These are phyloP conservation scores for Psittacula cyanocephala DNA, from an alignment of 2,113 vertebrate species.

Conservation along the genomic window DNA sequence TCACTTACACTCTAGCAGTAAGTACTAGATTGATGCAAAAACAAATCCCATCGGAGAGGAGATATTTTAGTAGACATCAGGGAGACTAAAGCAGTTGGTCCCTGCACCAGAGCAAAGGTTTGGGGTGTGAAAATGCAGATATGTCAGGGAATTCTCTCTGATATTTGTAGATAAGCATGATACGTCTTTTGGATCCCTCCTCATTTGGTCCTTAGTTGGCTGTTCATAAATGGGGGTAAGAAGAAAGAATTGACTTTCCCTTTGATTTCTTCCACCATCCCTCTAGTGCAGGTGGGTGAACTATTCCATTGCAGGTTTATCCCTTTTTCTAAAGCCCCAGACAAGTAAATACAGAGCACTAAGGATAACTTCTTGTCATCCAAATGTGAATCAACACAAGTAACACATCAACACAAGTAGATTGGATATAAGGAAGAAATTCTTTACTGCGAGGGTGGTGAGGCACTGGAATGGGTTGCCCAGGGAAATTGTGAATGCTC, in stretches of 20 bases:
- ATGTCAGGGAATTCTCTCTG: background rate
- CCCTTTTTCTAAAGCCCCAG: background rate
- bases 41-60: background rate
- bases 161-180: background rate
- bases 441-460: too few relatives aligned
- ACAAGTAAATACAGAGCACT: background rate
- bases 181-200: background rate
- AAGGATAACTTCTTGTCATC: background rate
- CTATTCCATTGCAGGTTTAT: background rate
- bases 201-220: background rate
- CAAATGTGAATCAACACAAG: background rate
- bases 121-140: background rate
- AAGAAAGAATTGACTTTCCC: background rate
- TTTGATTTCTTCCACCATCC: background rate
- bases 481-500: too few relatives aligned
- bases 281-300: background rate
- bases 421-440: too few relatives aligned
- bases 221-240: background rate
- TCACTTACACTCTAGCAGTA: background rate
- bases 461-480: too few relatives aligned
- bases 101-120: background rate
- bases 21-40: background rate
- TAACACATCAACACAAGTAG: background rate
- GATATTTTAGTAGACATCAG: background rate
- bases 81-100: background rate